These are phyloP conservation scores for Cloeon dipterum DNA, from an alignment of 2,888 invertebrate species.

Conservation along the genomic window DNA sequence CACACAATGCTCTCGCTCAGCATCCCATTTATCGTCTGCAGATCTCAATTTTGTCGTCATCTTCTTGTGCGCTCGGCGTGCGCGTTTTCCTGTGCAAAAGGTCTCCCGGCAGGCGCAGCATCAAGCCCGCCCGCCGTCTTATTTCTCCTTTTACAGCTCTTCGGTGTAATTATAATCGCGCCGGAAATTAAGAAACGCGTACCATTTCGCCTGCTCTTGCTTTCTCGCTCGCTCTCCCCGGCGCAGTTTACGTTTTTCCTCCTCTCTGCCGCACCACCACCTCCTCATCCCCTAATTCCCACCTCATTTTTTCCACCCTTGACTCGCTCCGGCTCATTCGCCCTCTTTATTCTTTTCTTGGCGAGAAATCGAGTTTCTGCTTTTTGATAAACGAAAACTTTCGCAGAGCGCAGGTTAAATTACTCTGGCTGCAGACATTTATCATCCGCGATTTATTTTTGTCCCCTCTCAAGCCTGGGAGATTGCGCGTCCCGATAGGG, in stretches of 20 bases:
- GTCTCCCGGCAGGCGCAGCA: too few species aligned
- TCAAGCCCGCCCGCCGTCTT: background rate
- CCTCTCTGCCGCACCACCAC: background rate
- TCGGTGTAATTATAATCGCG: background rate
- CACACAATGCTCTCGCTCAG: too few species aligned
- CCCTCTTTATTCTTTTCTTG: background rate
- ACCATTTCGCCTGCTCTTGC: conserved; percentile 1
- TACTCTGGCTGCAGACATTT: too few species aligned
- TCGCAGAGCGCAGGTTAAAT: background rate
- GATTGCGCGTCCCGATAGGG: too few species aligned
- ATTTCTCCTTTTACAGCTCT: background rate
- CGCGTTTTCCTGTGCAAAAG: too few species aligned
- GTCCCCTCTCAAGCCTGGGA: background rate
- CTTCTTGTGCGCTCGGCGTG: too few species aligned
- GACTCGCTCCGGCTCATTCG: too few species aligned
- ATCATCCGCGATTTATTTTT: background rate
- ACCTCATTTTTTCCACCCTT: background rate
- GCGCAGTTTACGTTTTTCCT: background rate
- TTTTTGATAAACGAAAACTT: background rate
- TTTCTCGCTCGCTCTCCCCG: too few species aligned
- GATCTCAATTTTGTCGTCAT: conserved; percentile 1
- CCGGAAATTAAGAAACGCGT: conserved; percentile 1
- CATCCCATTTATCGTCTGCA: too few species aligned
- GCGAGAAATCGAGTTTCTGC: background rate
- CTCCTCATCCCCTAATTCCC: background rate